Evolutionary conservation across 2,888 invertebrate genomes (phyloP).

Genomic region (Euphydryas editha): DNA sequence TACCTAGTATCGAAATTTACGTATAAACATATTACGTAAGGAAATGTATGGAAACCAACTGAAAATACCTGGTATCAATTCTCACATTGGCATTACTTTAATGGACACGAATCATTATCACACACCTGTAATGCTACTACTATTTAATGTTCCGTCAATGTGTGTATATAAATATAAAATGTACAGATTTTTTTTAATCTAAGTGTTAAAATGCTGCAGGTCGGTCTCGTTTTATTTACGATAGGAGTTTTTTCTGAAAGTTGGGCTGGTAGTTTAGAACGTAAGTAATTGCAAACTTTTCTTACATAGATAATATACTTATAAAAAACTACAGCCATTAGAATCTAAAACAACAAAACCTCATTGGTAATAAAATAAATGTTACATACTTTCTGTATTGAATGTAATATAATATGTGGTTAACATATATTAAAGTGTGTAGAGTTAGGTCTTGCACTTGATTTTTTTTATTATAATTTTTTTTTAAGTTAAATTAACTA

Average conservation of each 20-base stretch:
- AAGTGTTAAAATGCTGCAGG: constrained; percentile 59
- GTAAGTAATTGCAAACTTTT: constrained; percentile 2
- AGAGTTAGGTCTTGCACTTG: too few relatives aligned
- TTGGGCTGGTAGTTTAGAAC: constrained; percentile 11
- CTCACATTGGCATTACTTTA: constrained; percentile 2
- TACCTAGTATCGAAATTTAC: constrained; percentile 2
- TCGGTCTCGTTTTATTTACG: constrained; percentile 52
- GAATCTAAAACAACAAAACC: too few relatives aligned
- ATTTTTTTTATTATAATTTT: neutral
- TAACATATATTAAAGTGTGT: too few relatives aligned
- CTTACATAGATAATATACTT: neutral
- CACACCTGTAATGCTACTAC: constrained; percentile 42
- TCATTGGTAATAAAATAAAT: too few relatives aligned
- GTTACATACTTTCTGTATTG: too few relatives aligned
- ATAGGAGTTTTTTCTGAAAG: constrained; percentile 47
- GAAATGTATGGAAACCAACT: constrained; percentile 18
- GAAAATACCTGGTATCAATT: constrained; percentile 20
- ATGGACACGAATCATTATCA: constrained; percentile 52
- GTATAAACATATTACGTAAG: constrained; percentile 16
- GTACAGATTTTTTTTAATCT: constrained; percentile 52
- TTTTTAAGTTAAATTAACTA: neutral
- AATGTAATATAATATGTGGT: neutral
- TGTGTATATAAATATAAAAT: constrained; percentile 62
- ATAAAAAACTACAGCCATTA: too few relatives aligned
- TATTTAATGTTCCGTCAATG: constrained; percentile 49